phyloP scores from a whole-genome alignment of 1,140 invertebrate species.

The Limonius californicus region DNA sequence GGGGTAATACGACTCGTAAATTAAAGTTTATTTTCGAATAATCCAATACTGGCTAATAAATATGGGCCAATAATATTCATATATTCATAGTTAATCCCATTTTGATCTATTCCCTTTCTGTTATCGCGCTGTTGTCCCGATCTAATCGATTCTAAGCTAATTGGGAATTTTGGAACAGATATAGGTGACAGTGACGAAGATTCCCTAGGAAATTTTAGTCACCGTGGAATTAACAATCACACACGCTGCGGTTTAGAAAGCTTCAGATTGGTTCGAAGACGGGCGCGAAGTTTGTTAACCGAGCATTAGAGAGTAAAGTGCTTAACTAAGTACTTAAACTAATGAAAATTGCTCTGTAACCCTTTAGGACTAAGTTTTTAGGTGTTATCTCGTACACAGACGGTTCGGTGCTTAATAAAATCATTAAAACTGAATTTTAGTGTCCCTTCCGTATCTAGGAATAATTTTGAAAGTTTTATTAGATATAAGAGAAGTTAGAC shows the following conservation, averaged over 20 bases:
- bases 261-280: background rate
- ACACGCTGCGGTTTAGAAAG: background rate
- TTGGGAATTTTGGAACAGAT: background rate
- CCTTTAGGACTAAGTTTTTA: too few relatives aligned
- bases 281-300: background rate
- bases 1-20: too few relatives aligned
- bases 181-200: slow-evolving; percentile 8
- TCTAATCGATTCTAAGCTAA: background rate
- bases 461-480: background rate
- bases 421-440: too few relatives aligned
- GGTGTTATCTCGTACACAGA: too few relatives aligned
- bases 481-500: too few relatives aligned
- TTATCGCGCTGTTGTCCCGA: background rate
- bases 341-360: background rate
- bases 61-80: too few relatives aligned
- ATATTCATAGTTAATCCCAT: too few relatives aligned
- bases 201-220: slow-evolving; percentile 6
- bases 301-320: background rate
- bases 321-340: background rate
- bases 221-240: slow-evolving; percentile 6
- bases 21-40: too few relatives aligned
- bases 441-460: background rate
- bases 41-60: too few relatives aligned
- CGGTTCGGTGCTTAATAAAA: too few relatives aligned
- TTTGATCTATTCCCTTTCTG: too few relatives aligned